These are phyloP conservation scores for Bombylius major DNA, from an alignment of 2,888 invertebrate genomes.

Conservation along the genomic window DNA sequence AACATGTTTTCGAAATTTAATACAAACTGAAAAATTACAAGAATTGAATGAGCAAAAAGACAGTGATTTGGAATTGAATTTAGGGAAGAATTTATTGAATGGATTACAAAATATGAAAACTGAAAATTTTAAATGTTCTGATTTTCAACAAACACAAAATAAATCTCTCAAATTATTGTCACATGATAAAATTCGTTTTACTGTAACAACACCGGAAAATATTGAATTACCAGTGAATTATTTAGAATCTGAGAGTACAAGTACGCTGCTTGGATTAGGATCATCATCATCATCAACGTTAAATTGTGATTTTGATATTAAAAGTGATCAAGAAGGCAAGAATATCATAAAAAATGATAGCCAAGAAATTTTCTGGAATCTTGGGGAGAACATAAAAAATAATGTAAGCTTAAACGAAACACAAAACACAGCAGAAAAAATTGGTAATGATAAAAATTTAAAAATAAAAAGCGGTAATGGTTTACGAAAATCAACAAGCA, in stretches of 20 bases:
- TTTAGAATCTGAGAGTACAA: not conserved
- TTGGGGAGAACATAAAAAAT: not conserved
- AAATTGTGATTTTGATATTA: not conserved
- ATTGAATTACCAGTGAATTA: conserved; percentile 22
- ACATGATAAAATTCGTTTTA: conserved; percentile 24
- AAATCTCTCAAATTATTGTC: conserved; percentile 5
- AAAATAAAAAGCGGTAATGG: not conserved
- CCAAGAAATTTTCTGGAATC: not conserved
- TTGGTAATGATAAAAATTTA: not conserved
- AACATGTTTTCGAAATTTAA: conserved; percentile 29
- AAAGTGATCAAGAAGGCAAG: too few species aligned
- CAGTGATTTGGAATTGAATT: not conserved
- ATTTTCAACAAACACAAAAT: conserved; percentile 21
- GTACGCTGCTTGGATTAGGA: too few species aligned
- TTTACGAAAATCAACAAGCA: not conserved
- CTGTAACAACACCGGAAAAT: conserved; percentile 33
- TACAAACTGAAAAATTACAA: conserved; percentile 19
- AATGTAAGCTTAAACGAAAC: not conserved
- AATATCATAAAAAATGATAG: too few species aligned
- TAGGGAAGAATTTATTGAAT: conserved; percentile 19
- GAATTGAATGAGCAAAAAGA: conserved; percentile 10
- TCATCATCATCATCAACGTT: not conserved
- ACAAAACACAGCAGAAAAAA: not conserved
- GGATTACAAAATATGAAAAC: conserved; percentile 8
- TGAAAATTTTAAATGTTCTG: conserved; percentile 31